Base-by-base conservation (phyloP, 2,113 vertebrate genomes). In the Catharus bicknelli region DNA sequence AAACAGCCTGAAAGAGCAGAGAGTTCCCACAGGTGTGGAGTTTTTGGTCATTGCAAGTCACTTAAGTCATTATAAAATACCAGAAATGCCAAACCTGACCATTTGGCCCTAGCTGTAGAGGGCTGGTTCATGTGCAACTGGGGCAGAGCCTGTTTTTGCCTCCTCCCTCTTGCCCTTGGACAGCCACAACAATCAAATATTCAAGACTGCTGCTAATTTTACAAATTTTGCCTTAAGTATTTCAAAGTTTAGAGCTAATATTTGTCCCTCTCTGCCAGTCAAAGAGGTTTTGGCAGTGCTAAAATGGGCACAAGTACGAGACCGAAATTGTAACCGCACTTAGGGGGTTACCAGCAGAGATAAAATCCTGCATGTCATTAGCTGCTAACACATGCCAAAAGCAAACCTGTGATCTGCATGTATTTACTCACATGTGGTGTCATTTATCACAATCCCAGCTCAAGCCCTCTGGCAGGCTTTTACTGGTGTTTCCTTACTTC, bases 81-180 rank as follows among this genome's bases (percentile, higher is more conserved):
- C 55, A 45, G 10, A 63, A 61, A 25, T 45, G 17, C 36, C 13
- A 23, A 19, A 30, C 3, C 8, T 53, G 40, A 86, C 12, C 6
- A 36, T 19, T 34, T 68, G 36, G 45, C 50, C 48, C 27, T 76
- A n/a, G n/a, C n/a, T 61, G 32, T 22, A 73, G 5, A 43, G 12
- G 19, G 47, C 5, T 3, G 0, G 16, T 55, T 9, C 27, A 64
- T 8, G 30, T 74, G 13, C 19, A 69, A 4, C 25, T 40, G 13
- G 7, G 16, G 9, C 27, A 83, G 16, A 85, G 50, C 9, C 16
- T 51, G 16, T 11, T 72, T 83, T 57, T 87, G 20, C 53, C 36
- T 79, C 36, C 26, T 63, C 18, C 19, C 7, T 66, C 26, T 26
- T 50, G n/a, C 11, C 42, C 22, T 57, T 66, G 25, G 32, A 66